phyloP scores from a whole-genome alignment of 2,797 vertebrate genomes.

The Phrynocephalus vlangalii region DNA sequence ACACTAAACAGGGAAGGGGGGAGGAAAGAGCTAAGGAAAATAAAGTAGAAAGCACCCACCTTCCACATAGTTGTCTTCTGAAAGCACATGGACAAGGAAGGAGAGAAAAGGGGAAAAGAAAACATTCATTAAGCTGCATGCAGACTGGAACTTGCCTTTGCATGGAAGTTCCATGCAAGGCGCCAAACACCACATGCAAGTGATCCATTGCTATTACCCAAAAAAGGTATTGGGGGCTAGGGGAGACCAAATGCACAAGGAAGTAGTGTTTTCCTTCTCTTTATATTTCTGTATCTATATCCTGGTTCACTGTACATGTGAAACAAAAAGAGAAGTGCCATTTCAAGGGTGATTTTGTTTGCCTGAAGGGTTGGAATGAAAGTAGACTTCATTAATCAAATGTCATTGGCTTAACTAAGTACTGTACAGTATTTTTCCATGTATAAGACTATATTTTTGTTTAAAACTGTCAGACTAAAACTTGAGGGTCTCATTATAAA shows the following conservation, averaged over 20 bases:
- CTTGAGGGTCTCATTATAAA: no score
- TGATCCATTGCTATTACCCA: conserved; percentile 83
- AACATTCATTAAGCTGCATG: conserved; percentile 99
- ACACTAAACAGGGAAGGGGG: conserved; percentile 66
- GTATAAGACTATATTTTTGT: no score
- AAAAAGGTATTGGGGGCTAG: conserved; percentile 52
- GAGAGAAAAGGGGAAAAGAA: conserved; percentile 93
- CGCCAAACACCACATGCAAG: conserved; percentile 97
- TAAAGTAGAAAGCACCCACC: conserved; percentile 91
- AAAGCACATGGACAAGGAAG: conserved; percentile 93
- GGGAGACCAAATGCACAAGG: conserved; percentile 71
- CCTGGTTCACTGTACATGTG: neutral
- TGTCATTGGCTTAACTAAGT: neutral
- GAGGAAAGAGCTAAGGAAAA: conserved; percentile 72
- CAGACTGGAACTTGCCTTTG: conserved; percentile 95
- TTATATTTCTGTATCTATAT: no score
- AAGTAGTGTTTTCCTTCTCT: conserved; percentile 67
- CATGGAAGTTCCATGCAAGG: conserved; percentile 98
- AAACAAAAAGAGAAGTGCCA: conserved; percentile 50
- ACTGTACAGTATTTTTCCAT: no score
- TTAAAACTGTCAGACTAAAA: no score
- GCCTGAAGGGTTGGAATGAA: conserved; percentile 19
- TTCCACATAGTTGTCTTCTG: conserved; percentile 97
- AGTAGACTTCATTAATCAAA: conserved; percentile 33
- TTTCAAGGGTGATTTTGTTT: conserved; percentile 52